Conservation (phyloP, 2,113 vertebrate species). For the Mixornis gularis region DNA sequence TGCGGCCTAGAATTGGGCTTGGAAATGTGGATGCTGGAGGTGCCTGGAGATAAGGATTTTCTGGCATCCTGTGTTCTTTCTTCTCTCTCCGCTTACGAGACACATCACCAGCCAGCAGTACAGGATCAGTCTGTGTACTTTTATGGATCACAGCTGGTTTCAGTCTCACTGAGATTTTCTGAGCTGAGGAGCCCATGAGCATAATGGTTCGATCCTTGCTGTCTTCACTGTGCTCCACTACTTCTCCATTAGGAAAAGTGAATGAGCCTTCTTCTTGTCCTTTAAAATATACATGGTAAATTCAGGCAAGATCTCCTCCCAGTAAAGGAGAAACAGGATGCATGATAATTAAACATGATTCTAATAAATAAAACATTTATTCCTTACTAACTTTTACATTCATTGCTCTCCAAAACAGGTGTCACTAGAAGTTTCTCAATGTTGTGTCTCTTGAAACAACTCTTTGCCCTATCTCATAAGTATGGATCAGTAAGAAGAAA, state of each 20-base stretch:
- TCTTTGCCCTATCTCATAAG: not conserved
- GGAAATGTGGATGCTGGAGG: constrained; percentile 72
- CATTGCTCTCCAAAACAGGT: not conserved
- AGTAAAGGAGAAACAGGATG: not conserved
- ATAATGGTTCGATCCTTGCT: constrained; percentile 84
- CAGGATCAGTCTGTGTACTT: constrained; percentile 83
- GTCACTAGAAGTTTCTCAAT: not conserved
- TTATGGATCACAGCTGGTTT: constrained; percentile 77
- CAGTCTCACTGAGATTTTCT: constrained; percentile 72
- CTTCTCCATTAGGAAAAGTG: constrained; percentile 76
- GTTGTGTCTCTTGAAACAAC: not conserved
- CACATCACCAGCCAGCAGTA: not conserved
- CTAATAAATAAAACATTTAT: not conserved
- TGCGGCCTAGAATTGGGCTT: constrained; percentile 84
- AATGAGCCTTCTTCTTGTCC: constrained; percentile 84
- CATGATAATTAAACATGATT: not conserved
- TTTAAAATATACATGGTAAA: not conserved
- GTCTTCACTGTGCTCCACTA: constrained; percentile 64
- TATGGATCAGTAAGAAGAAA: not conserved
- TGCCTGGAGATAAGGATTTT: constrained; percentile 61
- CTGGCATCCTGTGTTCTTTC: constrained; percentile 41
- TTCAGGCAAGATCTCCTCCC: not conserved
- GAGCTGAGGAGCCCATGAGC: constrained; percentile 74
- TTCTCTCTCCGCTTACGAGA: constrained; percentile 12
- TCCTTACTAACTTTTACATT: not conserved